Conservation (phyloP, 2,888 invertebrate genomes). For the Ichneumoninae sp. region DNA sequence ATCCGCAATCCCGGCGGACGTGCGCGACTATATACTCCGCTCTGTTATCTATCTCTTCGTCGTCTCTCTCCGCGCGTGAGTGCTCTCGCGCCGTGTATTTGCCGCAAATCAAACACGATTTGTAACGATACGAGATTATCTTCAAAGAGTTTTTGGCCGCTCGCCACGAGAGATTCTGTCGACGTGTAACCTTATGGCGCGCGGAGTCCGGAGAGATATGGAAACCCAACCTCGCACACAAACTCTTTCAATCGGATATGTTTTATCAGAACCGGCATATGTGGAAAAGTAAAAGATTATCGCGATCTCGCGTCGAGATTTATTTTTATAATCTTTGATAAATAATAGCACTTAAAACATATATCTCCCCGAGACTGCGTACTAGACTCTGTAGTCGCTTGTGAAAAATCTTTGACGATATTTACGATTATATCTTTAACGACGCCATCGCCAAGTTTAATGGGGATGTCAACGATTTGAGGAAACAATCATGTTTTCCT, state of each 20-base stretch:
- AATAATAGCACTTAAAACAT: slow-evolving; percentile 11
- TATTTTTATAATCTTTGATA: slow-evolving; percentile 16
- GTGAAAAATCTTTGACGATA: background rate
- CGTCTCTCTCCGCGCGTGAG: slow-evolving; percentile 42
- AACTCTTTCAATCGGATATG: slow-evolving; percentile 33
- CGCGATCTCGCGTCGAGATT: slow-evolving; percentile 26
- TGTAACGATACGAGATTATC: slow-evolving; percentile 77
- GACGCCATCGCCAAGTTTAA: background rate
- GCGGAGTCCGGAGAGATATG: slow-evolving; percentile 45
- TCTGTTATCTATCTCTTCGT: slow-evolving; percentile 53
- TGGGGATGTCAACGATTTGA: background rate
- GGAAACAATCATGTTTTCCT: background rate
- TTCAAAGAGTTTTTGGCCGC: slow-evolving; percentile 79
- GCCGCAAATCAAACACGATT: slow-evolving; percentile 78
- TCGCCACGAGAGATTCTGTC: slow-evolving; percentile 57
- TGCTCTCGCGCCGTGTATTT: slow-evolving; percentile 64
- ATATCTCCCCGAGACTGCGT: background rate
- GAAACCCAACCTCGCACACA: slow-evolving; percentile 19
- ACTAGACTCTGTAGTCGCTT: background rate
- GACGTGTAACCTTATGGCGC: slow-evolving; percentile 36
- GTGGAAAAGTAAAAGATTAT: slow-evolving; percentile 34
- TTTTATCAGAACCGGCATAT: slow-evolving; percentile 48
- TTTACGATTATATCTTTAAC: background rate
- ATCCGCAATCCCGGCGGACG: slow-evolving; percentile 64
- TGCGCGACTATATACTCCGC: slow-evolving; percentile 53